Percentiles rank a stretch among this genome's conserved stretches.
Evolutionary conservation across 2,888 invertebrate genomes (phyloP).

Genomic region (Zygothrica quintamaculata): DNA sequence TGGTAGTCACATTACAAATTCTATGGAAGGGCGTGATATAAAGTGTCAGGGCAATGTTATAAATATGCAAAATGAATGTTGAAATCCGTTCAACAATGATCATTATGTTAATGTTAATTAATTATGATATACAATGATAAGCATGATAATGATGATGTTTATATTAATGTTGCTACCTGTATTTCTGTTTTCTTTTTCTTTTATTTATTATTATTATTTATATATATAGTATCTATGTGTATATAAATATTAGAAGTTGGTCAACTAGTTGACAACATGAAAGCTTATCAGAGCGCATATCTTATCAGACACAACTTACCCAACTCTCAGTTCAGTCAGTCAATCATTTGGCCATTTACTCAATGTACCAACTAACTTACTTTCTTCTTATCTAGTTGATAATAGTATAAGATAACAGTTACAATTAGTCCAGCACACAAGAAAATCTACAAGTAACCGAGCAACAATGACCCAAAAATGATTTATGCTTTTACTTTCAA

Average conservation of each 20-base stretch:
- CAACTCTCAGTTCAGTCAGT: conserved; percentile 25
- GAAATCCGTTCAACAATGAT: conserved; percentile 4
- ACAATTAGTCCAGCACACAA: conserved; percentile 45
- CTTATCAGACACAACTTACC: conserved; percentile 41
- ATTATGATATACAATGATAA: too few species aligned
- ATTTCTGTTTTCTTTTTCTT: too few species aligned
- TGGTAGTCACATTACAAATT: conserved; percentile 50
- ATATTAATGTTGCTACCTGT: conserved; percentile 18
- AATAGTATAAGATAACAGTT: conserved; percentile 21
- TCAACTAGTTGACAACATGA: conserved; percentile 28
- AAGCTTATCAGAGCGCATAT: conserved; percentile 43
- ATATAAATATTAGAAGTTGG: conserved; percentile 40
- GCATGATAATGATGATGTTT: conserved; percentile 7
- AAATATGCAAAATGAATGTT: conserved; percentile 54
- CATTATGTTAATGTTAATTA: conserved; percentile 3
- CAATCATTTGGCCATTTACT: background rate
- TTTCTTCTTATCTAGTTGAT: conserved; percentile 25
- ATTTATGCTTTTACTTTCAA: conserved; percentile 46
- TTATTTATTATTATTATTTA: too few species aligned
- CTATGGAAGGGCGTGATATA: conserved; percentile 6
- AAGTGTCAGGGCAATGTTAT: conserved; percentile 27
- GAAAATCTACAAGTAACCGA: conserved; percentile 35
- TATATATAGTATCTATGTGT: too few species aligned
- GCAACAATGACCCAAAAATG: conserved; percentile 62
- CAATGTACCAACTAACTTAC: background rate